Evolutionary conservation across 1,140 invertebrate genomes (phyloP).

Genomic region (Parapsyche elsis): DNA sequence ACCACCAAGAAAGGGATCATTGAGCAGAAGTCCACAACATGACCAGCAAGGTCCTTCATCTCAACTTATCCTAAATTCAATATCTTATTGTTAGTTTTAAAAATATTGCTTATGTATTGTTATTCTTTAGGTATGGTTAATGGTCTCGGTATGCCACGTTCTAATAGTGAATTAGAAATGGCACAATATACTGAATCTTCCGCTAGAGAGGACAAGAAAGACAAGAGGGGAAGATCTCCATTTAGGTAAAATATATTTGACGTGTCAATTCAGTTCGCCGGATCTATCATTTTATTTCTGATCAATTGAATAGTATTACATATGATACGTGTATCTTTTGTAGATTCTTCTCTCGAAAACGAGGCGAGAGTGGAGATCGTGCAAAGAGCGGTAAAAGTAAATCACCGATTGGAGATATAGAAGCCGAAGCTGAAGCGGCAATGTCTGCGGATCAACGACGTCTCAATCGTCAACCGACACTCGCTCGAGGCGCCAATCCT

Average conservation of each 20-base stretch:
- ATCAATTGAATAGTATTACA: constrained; percentile 23
- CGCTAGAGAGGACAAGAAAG: constrained; percentile 78
- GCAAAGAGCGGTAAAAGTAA: constrained; percentile 72
- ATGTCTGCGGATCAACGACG: constrained; percentile 63
- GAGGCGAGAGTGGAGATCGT: constrained; percentile 72
- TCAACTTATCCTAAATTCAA: no score
- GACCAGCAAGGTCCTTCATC: constrained; percentile 37
- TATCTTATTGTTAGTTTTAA: neutral
- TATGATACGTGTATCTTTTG: constrained; percentile 53
- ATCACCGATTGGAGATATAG: constrained; percentile 75
- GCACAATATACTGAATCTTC: constrained; percentile 71
- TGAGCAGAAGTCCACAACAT: constrained; percentile 65
- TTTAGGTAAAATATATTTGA: constrained; percentile 89
- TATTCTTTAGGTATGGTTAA: constrained; percentile 61
- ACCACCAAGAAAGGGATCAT: constrained; percentile 80
- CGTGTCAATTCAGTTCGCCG: neutral
- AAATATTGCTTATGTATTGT: constrained; percentile 20
- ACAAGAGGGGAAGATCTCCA: constrained; percentile 87
- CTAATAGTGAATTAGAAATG: constrained; percentile 80
- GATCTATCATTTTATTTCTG: neutral
- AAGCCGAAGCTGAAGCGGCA: constrained; percentile 63
- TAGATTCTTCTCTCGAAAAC: constrained; percentile 85
- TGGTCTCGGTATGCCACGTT: constrained; percentile 77
- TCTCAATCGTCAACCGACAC: constrained; percentile 62
- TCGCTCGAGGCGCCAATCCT: constrained; percentile 62